These are phyloP conservation scores for Planiliza haematocheilus DNA, from an alignment of 2,113 vertebrate species.

Conservation along the genomic window DNA sequence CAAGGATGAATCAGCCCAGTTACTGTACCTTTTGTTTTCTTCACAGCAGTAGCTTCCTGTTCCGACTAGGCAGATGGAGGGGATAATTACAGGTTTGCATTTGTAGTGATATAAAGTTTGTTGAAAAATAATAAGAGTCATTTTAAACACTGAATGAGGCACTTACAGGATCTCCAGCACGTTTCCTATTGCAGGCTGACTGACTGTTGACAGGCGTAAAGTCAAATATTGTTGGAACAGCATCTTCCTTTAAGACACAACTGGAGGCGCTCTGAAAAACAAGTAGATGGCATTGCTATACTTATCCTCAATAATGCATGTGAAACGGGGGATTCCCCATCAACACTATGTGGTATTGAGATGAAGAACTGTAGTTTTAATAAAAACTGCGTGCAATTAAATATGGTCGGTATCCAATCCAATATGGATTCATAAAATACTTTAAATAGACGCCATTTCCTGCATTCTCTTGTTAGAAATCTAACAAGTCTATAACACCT, in stretches of 20 bases:
- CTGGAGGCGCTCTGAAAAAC: slow-evolving; percentile 87
- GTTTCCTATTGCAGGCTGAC: slow-evolving; percentile 89
- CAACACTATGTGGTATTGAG: too few species aligned
- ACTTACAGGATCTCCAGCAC: slow-evolving; percentile 91
- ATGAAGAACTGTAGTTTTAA: too few species aligned
- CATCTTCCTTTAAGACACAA: slow-evolving; percentile 90
- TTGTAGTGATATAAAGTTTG: not conserved
- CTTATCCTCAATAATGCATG: too few species aligned
- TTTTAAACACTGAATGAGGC: not conserved
- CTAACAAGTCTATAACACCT: too few species aligned
- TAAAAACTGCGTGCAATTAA: too few species aligned
- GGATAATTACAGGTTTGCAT: slow-evolving; percentile 18
- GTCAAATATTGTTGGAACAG: slow-evolving; percentile 97
- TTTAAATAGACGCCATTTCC: too few species aligned
- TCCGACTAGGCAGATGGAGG: slow-evolving; percentile 83
- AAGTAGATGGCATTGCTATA: not conserved
- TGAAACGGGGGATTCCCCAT: too few species aligned
- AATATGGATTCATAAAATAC: too few species aligned
- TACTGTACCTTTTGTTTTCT: slow-evolving; percentile 91
- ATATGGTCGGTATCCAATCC: too few species aligned
- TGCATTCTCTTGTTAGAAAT: too few species aligned
- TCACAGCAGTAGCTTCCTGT: slow-evolving; percentile 89
- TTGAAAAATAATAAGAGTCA: not conserved
- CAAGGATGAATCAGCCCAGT: not conserved
- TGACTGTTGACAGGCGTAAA: slow-evolving; percentile 89